Evolutionary conservation across 2,113 vertebrate species (phyloP), one percentile per base, ranked within the genome.

Genomic region (Psittacula cyanocephala): DNA sequence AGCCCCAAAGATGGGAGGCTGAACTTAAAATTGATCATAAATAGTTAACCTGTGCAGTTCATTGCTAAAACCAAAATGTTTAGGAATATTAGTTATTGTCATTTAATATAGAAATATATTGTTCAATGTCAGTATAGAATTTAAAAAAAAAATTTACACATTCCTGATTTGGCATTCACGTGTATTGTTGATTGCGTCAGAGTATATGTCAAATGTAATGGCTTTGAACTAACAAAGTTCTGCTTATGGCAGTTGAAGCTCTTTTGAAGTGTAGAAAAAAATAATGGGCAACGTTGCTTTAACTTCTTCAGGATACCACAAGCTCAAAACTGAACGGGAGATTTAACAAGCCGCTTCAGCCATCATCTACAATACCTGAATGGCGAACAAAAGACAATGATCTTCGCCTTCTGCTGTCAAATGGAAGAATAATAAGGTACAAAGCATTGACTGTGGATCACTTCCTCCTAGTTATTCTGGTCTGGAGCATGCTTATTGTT

Each of bases 381-480:
- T 97, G 98, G 97, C 98, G 98, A 97, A 95, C 98, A 24, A 98
- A 98, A 91, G 99, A 99, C 71, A 99, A 99, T 57, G 98, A 99
- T 95, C 97, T 99, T 71, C 98, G 98, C 52, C 98, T 99, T 59
- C 98, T 99, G 93, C 96, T 99, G 96, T 99, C 99, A 91, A 99
- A 99, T 91, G 99, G 99, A 93, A 98, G 98, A 90, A 99, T 99
- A 87, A 98, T 99, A 95, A 99, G 99, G 99, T 99, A 97, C 9
- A 92, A 84, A 88, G 53, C 24, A 35, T 68, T 90, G 64, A 18
- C 81, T 75, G 18, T 63, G 43, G 14, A 43, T 84, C 37, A 29
- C 12, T 81, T 86, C 16, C 67, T 83, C 59, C n/a, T 86, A 52
- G 18, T 68, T 46, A 14, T 83, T 83, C 23, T n/a, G 37, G 31